Conservation (phyloP, 2,888 invertebrate genomes). For the Cynaeus angustus region DNA sequence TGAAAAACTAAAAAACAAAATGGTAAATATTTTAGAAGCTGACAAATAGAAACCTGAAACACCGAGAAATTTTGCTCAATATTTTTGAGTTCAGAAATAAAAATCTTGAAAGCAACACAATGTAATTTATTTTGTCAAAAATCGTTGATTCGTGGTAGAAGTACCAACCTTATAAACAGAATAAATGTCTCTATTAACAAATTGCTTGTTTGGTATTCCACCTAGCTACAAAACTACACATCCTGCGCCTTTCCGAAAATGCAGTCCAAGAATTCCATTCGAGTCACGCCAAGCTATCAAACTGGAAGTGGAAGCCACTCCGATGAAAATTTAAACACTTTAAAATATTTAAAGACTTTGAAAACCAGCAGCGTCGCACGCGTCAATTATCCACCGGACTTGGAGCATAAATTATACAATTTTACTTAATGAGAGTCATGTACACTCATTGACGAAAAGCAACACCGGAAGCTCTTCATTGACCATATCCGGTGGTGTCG, state of each 20-base stretch:
- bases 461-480: constrained; percentile 42
- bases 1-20: no score
- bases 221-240: neutral
- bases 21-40: no score
- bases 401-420: neutral
- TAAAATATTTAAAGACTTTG: constrained; percentile 7
- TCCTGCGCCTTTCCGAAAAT: constrained; percentile 4
- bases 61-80: no score
- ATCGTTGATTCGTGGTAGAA: no score
- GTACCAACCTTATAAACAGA: neutral
- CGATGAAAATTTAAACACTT: constrained; percentile 8
- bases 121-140: no score
- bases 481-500: constrained; percentile 38
- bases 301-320: constrained; percentile 13
- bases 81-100: no score
- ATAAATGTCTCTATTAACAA: constrained; percentile 2
- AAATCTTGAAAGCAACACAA: no score
- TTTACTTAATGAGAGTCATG: neutral
- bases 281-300: constrained; percentile 12
- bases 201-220: neutral
- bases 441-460: constrained; percentile 32
- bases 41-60: no score
- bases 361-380: constrained; percentile 5
- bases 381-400: constrained; percentile 2
- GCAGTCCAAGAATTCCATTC: constrained; percentile 1